Base-by-base conservation (phyloP, 2,113 vertebrate genomes). In the Alethe diademata region DNA sequence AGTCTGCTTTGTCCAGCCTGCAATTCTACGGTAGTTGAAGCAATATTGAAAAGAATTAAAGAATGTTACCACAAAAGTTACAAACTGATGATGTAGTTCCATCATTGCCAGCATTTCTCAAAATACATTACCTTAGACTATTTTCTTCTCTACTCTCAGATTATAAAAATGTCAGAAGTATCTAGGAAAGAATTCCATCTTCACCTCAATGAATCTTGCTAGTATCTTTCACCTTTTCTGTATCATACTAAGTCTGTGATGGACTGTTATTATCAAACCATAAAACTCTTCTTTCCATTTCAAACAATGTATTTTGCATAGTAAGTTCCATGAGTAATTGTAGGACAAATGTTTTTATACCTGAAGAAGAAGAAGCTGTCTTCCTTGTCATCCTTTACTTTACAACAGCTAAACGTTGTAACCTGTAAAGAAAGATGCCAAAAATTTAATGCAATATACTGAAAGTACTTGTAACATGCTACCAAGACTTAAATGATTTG, bases 311-410 rank as follows among this genome's bases (percentile, higher is more conserved):
- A 51, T 75, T 83, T 69, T 64, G 26, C 31, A 66, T 5, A 58
- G 1, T 15, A 51, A 86, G 4, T 47, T 69, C 36, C 28, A 65
- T 8, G 22, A 51, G 12, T 45, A 88, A 73, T 31, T 62, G 61
- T 0, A 65, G 51, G 83, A 79, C 23, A 42, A 91, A 79, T 38
- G 56, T 20, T 78, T n/a, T 43, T 84, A 74, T 98, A 99, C 99
- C 99, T 99, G 97, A 99, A 99, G 94, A 98, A 98, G 96, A 99
- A 99, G 88, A 98, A 97, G 90, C 97, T 97, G 5, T 98, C 98
- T 47, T 98, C 98, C 31, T 97, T 99, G 75, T 99, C 98, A 78
- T 98, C 97, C 91, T 98, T 98, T 76, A 98, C 98, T 97, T 98
- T 99, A 96, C 97, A 98, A 94, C 99, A 99, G 96, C 96, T 98